Conservation (phyloP, 2,888 invertebrate genomes). For the Pristionchus entomophagus region DNA sequence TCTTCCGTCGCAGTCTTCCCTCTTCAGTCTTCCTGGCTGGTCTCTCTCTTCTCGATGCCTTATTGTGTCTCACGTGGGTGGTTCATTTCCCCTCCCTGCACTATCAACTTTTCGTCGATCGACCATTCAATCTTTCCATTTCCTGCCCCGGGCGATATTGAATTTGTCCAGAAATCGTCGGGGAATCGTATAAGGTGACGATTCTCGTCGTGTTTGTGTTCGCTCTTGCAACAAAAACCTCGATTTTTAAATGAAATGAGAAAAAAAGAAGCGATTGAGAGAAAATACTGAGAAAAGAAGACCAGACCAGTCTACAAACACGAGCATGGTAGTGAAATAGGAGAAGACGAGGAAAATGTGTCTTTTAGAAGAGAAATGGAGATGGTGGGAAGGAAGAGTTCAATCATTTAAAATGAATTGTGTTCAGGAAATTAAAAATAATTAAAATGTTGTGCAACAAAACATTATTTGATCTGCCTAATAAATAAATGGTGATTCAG, state of each 20-base stretch:
- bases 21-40: conserved; percentile 61
- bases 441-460: no score
- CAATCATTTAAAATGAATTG: no score
- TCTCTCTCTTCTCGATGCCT: conserved; percentile 58
- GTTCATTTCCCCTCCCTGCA: not conserved
- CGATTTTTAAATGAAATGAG: not conserved
- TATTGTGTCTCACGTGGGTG: conserved; percentile 58
- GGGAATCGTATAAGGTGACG: no score
- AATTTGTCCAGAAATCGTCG: not conserved
- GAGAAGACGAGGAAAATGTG: not conserved
- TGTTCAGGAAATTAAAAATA: no score
- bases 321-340: not conserved
- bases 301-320: not conserved
- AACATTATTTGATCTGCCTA: no score
- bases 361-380: no score
- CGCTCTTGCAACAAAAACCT: not conserved
- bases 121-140: not conserved
- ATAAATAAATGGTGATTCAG: no score
- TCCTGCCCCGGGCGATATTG: not conserved
- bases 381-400: not conserved
- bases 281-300: not conserved
- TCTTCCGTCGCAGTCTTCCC: conserved; percentile 60
- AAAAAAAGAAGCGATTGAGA: not conserved
- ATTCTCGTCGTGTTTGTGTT: not conserved
- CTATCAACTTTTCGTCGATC: not conserved